These are phyloP conservation scores for Alitta virens DNA, from an alignment of 2,888 invertebrate genomes.

Conservation along the genomic window DNA sequence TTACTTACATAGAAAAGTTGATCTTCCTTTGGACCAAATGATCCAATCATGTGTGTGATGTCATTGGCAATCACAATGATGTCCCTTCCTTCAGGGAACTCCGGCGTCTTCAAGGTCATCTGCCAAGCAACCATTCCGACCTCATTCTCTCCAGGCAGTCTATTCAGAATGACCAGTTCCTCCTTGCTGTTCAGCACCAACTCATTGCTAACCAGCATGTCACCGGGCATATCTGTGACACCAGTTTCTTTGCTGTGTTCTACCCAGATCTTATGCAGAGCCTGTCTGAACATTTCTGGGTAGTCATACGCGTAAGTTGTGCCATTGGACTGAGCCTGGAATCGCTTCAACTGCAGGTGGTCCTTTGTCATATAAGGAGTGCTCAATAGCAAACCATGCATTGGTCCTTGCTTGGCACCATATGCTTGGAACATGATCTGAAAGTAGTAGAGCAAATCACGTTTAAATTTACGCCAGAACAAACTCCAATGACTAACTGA, in stretches of 20 bases:
- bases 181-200: slow-evolving; percentile 76
- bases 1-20: slow-evolving; percentile 68
- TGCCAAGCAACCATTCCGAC: slow-evolving; percentile 99
- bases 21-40: slow-evolving; percentile 94
- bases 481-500: too few relatives aligned
- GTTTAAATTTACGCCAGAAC: too few relatives aligned
- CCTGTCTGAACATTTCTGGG: slow-evolving; percentile 95
- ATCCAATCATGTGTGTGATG: slow-evolving; percentile 88
- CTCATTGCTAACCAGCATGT: slow-evolving; percentile 77
- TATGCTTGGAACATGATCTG: slow-evolving; percentile 91
- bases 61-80: slow-evolving; percentile 98
- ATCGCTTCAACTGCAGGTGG: slow-evolving; percentile 89
- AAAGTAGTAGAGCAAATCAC: not conserved
- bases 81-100: slow-evolving; percentile 86
- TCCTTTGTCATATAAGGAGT: slow-evolving; percentile 97
- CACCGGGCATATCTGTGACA: slow-evolving; percentile 63
- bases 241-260: slow-evolving; percentile 61
- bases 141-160: slow-evolving; percentile 92
- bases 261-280: slow-evolving; percentile 65
- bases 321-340: slow-evolving; percentile 81
- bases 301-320: slow-evolving; percentile 96
- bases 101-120: slow-evolving; percentile 85
- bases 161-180: slow-evolving; percentile 72
- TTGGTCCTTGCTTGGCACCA: slow-evolving; percentile 79
- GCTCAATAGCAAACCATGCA: slow-evolving; percentile 89